Percentiles rank a stretch among this genome's conserved stretches.
phyloP scores from a whole-genome alignment of 2,888 invertebrate genomes.

The Ornithoptera alexandrae region DNA sequence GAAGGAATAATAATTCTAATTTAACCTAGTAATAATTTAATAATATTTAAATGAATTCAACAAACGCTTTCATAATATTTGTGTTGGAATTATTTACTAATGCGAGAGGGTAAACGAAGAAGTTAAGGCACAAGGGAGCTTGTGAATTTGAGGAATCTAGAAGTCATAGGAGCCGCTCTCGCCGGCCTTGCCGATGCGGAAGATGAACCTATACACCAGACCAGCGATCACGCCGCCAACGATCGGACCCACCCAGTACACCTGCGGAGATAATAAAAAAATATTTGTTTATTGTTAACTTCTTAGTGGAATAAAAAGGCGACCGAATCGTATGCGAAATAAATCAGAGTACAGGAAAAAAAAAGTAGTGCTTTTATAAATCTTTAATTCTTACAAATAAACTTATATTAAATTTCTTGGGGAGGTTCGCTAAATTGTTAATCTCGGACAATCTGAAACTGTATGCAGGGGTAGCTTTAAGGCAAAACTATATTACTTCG shows the following conservation, averaged over 20 bases:
- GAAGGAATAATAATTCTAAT: no score
- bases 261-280: conserved; percentile 59
- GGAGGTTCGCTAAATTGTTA: neutral
- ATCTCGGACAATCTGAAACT: neutral
- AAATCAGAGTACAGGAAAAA: no score
- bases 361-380: neutral
- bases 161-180: conserved; percentile 90
- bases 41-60: no score
- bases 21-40: no score
- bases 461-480: neutral
- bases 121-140: conserved; percentile 12
- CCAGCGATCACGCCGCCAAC: conserved; percentile 87
- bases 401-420: neutral
- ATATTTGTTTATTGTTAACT: neutral
- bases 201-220: conserved; percentile 85
- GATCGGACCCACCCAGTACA: conserved; percentile 94
- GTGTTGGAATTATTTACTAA: conserved; percentile 6
- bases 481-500: neutral
- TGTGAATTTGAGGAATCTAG: conserved; percentile 52
- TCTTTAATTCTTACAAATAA: neutral
- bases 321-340: neutral
- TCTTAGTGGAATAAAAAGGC: neutral
- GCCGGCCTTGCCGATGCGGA: conserved; percentile 85
- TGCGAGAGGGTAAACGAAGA: conserved; percentile 36
- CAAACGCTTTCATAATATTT: neutral